Evolutionary conservation across 2,888 invertebrate genomes (phyloP).

Genomic region (Nemapogon koenigi): DNA sequence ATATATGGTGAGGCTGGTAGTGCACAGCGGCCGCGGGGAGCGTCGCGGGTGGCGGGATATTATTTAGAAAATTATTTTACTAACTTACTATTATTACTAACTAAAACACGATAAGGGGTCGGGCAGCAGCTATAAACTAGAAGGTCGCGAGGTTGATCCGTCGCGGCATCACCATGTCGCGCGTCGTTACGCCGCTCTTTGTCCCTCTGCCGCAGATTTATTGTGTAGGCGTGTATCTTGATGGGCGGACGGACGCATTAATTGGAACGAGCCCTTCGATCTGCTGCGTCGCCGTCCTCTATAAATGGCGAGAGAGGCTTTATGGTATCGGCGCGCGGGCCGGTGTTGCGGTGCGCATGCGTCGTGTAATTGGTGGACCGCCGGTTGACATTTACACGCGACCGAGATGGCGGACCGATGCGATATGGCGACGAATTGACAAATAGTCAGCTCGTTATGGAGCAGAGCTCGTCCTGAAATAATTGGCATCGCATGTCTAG

Average conservation of each 20-base stretch:
- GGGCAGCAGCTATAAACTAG: too few species aligned
- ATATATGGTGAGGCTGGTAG: too few species aligned
- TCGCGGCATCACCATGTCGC: not conserved
- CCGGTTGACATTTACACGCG: conserved; percentile 56
- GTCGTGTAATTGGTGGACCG: conserved; percentile 59
- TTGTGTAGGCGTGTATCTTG: conserved; percentile 33
- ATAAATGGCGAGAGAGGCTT: conserved; percentile 58
- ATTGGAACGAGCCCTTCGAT: conserved; percentile 46
- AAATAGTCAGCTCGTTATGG: conserved; percentile 31
- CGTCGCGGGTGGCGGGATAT: not conserved
- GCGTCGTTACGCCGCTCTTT: not conserved
- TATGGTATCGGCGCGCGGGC: conserved; percentile 52
- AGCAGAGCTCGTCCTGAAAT: conserved; percentile 8
- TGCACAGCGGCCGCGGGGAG: too few species aligned
- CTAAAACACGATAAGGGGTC: conserved; percentile 18
- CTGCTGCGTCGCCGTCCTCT: conserved; percentile 36
- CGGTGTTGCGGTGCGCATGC: conserved; percentile 53
- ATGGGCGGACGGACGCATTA: conserved; percentile 39
- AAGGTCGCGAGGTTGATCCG: too few species aligned
- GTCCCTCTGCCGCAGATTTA: conserved; percentile 11
- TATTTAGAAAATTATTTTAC: conserved; percentile 12
- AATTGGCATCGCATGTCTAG: conserved; percentile 14
- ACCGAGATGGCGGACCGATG: conserved; percentile 51
- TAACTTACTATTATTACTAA: conserved; percentile 17
- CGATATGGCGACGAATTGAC: conserved; percentile 55